phyloP scores from a whole-genome alignment of 2,113 vertebrate species.

The Australoheros scitulus region DNA sequence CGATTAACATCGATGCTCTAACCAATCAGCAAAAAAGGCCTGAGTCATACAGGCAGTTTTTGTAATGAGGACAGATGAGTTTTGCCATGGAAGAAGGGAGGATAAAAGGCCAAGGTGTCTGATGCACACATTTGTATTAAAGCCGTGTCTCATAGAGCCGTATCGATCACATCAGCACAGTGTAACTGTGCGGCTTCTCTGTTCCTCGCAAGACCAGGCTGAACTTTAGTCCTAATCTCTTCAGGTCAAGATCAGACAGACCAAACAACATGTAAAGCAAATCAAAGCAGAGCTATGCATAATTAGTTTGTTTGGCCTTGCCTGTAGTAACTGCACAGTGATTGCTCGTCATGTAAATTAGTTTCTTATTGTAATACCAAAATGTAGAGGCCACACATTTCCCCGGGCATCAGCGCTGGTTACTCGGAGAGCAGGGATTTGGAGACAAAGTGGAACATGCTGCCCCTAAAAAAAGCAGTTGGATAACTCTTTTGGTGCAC shows the following conservation, averaged over 20 bases:
- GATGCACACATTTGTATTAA: slow-evolving; percentile 33
- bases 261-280: neutral
- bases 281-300: neutral
- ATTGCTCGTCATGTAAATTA: slow-evolving; percentile 27
- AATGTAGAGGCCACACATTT: neutral
- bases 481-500: neutral
- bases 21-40: slow-evolving; percentile 16
- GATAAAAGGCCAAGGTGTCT: slow-evolving; percentile 53
- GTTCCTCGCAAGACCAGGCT: neutral
- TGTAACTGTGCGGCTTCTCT: neutral
- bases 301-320: slow-evolving; percentile 35
- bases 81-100: slow-evolving; percentile 14
- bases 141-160: slow-evolving; percentile 9
- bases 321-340: neutral
- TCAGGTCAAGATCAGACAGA: slow-evolving; percentile 3
- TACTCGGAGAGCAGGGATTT: neutral
- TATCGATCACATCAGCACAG: slow-evolving; percentile 34
- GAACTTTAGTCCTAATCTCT: neutral
- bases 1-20: slow-evolving; percentile 20
- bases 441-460: neutral
- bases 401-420: neutral
- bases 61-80: slow-evolving; percentile 56
- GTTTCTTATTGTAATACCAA: slow-evolving; percentile 17
- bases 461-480: neutral
- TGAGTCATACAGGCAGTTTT: neutral